Base-by-base conservation (phyloP, 2,113 vertebrate species). In the Ceuthmochares aereus region DNA sequence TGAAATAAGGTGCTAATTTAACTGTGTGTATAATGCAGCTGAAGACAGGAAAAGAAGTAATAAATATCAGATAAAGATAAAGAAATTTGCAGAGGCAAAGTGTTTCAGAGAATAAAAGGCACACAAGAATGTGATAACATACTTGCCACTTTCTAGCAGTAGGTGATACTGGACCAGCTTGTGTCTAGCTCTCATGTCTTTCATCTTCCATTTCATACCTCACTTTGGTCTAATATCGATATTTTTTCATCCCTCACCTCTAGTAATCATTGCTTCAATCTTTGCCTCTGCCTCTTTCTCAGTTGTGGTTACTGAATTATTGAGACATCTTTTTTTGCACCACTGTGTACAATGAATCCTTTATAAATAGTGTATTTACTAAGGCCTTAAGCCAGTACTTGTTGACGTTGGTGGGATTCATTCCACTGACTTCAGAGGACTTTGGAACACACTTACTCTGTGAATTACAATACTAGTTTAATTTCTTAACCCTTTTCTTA, bases 321-420 rank as follows among this genome's bases (percentile, higher is more conserved):
- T 63, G 47, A 92, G 83, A 87, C 79, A 77, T 93, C 59, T 47
- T 52, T 82, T 77, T 68, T 88, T 96, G 55, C 75, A 70, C 37
- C 78, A 67, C 76, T n/a, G 13, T 0, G 2, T 67, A 94, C 92
- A 97, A 92, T 70, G 87, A 66, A 76, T 94, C 77, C 45, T 94
- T 96, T 96, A 81, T 93, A 79, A 93, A 75, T 45, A 36, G 25
- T 66, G 7, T 96, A 82, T 96, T 97, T 96, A 90, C 51, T 43
- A 81, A 96, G 95, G 96, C 85, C 29, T n/a, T 67, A 34, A 51
- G 93, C 95, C 96, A 96, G 60, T 56, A 74, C 72, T 77, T 58
- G 25, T 49, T 97, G 84, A 91, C 59, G 59, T 63, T 95, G 87
- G 72, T 95, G 75, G 76, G 87, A 92, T 82, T 74, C 40, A 88